A percentile compares a stretch with the other conserved stretches of the same genome.
Conservation (phyloP, 2,797 vertebrate genomes). For the Smutsia gigantea region DNA sequence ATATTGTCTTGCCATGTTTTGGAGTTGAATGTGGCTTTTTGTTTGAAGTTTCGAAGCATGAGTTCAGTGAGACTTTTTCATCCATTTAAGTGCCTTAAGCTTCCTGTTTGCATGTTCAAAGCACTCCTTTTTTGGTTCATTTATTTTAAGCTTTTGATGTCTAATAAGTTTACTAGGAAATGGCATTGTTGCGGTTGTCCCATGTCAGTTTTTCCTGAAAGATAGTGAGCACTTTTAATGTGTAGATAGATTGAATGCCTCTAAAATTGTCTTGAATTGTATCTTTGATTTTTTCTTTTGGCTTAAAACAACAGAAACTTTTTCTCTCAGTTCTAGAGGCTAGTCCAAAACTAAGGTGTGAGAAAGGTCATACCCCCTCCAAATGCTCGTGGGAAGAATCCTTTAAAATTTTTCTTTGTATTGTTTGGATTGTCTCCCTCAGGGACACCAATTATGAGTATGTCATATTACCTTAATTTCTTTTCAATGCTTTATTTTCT, state of each 20-base stretch:
- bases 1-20: not conserved
- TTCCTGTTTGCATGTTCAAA: not conserved
- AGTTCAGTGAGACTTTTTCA: not conserved
- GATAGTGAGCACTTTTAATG: not conserved
- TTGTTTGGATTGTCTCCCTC: not conserved
- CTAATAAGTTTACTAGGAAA: not conserved
- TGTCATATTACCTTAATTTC: not conserved
- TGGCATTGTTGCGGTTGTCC: not conserved
- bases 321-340: not conserved
- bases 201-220: not conserved
- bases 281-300: not conserved
- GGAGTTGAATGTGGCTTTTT: not conserved
- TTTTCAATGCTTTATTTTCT: not conserved
- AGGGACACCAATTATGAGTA: not conserved
- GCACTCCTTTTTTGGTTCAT: not conserved
- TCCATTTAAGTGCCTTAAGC: not conserved
- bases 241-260: not conserved
- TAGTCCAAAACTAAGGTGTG: not conserved
- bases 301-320: not conserved
- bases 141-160: not conserved
- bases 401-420: not conserved
- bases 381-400: not conserved
- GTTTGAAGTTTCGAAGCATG: not conserved
- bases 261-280: not conserved
- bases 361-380: not conserved